Evolutionary conservation across 2,888 invertebrate species (phyloP), one percentile per base, ranked within the genome.

Genomic region (Sepiola atlantica): DNA sequence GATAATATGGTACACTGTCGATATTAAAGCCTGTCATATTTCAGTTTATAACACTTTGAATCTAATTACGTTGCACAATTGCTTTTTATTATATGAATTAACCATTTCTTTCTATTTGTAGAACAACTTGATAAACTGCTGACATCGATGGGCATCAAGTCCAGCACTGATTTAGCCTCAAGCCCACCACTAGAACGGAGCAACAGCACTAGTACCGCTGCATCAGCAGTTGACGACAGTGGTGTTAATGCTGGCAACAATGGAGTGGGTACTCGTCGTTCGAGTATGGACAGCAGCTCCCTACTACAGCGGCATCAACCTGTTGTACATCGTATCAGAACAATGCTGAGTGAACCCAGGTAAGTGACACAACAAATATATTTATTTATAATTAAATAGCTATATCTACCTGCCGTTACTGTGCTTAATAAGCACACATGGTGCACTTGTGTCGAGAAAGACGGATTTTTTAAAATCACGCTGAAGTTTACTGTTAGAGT

Each of bases 261-360:
- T 55, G 55, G 93, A 32, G 55, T 93, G 32, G 93, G 93, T 55
- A 61, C 57, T 61, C 55, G 93, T 18, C 93, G 93, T 32, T 93
- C 93, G 18, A 93, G 93, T 55, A 93, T 93, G 93, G 93, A 93
- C 61, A 93, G 93, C 61, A 61, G 93, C 55, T 93, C 93, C 32
- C n/a, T 61, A 32, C 61, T 93, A 32, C 93, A 93, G 55, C 55
- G 93, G 28, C 93, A 93, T 35, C 93, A 93, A 55, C 93, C 93
- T 93, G 93, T 93, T 93, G 93, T 93, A 32, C 93, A 93, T 32
- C 55, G 93, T 28, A 93, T 93, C 61, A 61, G 93, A 55, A 93
- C 93, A 32, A 93, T 93, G 93, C 35, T 93, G 57, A 93, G 93
- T 61, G 93, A 93, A 93, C 93, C 93, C 32, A 93, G 93, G 93